Conservation (phyloP, 2,113 vertebrate genomes). For the Grammomys surdaster region DNA sequence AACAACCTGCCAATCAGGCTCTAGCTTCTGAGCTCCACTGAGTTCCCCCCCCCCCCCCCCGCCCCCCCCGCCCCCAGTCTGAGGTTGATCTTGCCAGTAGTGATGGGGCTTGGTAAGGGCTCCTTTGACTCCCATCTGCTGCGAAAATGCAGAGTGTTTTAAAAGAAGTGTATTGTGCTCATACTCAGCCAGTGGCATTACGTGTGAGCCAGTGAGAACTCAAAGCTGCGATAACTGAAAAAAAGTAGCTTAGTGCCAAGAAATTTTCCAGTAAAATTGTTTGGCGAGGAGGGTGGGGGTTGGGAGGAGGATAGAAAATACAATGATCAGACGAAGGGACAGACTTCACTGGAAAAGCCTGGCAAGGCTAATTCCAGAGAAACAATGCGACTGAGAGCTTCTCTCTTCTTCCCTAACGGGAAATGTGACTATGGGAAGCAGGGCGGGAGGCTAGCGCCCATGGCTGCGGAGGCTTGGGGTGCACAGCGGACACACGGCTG, state of each 20-base stretch:
- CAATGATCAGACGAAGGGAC: conserved; percentile 55
- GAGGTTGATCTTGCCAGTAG: neutral
- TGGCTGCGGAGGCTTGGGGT: neutral
- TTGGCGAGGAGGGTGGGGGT: neutral
- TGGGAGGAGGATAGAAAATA: neutral
- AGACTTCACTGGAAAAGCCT: conserved; percentile 49
- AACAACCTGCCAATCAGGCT: neutral
- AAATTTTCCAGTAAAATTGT: conserved; percentile 71
- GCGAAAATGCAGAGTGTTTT: conserved; percentile 15
- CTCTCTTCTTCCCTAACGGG: conserved; percentile 45
- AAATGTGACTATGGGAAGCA: neutral
- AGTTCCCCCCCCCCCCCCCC: too few relatives aligned
- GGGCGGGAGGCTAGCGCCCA: neutral
- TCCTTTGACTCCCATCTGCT: conserved; percentile 29
- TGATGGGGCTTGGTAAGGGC: neutral
- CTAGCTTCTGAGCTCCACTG: neutral
- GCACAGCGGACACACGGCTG: neutral
- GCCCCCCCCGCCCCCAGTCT: too few relatives aligned
- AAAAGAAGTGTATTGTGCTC: neutral
- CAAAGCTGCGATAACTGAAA: conserved; percentile 34
- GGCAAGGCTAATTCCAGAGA: conserved; percentile 58
- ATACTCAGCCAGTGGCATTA: neutral
- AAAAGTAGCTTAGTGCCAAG: conserved; percentile 23
- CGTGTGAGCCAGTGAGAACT: conserved; percentile 62
- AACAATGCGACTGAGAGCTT: conserved; percentile 32